Conservation (phyloP, 2,797 vertebrate genomes). For the Orientallactaga sibirica region DNA sequence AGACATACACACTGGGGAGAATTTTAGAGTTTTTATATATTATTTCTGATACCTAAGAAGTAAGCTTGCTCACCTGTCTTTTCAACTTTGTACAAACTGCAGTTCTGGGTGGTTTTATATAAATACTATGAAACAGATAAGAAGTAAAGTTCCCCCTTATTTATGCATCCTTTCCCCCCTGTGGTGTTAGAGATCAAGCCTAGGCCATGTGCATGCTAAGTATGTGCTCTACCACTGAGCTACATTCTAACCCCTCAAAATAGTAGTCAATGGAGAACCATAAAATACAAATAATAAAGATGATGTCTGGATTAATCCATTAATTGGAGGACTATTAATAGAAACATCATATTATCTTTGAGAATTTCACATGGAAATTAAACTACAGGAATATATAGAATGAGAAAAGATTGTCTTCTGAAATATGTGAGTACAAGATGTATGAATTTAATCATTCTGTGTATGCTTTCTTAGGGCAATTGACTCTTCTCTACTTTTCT, state of each 20-base stretch:
- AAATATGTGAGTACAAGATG: background rate
- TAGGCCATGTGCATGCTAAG: background rate
- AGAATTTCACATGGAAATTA: slow-evolving; percentile 40
- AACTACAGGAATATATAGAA: background rate
- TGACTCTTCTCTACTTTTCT: background rate
- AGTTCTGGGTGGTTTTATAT: slow-evolving; percentile 9
- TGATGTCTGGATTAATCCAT: background rate
- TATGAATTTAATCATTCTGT: background rate
- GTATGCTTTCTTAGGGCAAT: background rate
- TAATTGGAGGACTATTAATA: background rate
- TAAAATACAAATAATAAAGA: slow-evolving; percentile 31
- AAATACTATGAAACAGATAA: slow-evolving; percentile 12
- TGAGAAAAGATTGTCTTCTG: slow-evolving; percentile 7
- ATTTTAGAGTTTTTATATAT: slow-evolving; percentile 55
- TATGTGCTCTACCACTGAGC: background rate
- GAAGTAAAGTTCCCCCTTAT: background rate
- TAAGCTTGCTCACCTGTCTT: slow-evolving; percentile 22
- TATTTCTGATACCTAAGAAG: slow-evolving; percentile 48
- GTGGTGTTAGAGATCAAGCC: background rate
- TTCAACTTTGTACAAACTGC: background rate
- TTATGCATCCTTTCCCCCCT: background rate
- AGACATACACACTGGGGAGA: slow-evolving; percentile 65
- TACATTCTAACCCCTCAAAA: too few species aligned
- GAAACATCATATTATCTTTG: background rate
- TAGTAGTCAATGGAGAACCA: background rate